phyloP scores from a whole-genome alignment of 2,797 vertebrate genomes.

The Harpagifer antarcticus region DNA sequence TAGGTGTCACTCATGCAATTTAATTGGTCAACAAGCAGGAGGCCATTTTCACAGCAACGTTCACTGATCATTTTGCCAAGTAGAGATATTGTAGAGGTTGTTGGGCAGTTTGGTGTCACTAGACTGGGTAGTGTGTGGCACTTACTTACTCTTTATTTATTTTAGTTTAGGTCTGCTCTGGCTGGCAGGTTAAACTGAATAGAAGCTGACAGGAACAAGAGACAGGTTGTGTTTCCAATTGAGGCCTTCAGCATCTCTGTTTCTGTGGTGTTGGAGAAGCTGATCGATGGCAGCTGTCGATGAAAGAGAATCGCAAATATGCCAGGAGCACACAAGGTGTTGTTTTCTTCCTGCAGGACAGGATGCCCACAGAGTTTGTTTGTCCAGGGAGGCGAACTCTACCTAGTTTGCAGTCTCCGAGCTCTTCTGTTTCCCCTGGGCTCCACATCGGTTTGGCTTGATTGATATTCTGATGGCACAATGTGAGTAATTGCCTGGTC shows the following conservation, averaged over 20 bases:
- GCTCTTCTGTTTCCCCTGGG: conserved; percentile 33
- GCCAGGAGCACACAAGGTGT: background rate
- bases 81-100: background rate
- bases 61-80: conserved; percentile 17
- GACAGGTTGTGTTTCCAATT: background rate
- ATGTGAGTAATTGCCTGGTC: conserved; percentile 43
- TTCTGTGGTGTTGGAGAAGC: background rate
- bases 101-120: background rate
- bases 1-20: conserved; percentile 6
- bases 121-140: background rate
- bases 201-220: background rate
- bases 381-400: conserved; percentile 7
- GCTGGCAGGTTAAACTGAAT: conserved; percentile 1
- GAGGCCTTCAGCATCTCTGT: background rate
- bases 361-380: background rate
- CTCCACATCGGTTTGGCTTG: conserved; percentile 24
- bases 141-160: conserved; percentile 7
- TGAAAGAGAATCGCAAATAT: conserved; percentile 14
- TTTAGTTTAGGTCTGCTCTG: background rate
- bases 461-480: conserved; percentile 51
- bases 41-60: conserved; percentile 10
- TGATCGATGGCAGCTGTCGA: conserved; percentile 2
- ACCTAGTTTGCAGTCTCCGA: conserved; percentile 18
- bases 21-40: background rate
- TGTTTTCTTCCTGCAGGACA: conserved; percentile 5